Base-by-base conservation (phyloP, 1,140 invertebrate species). In the Probaryconus sp. region DNA sequence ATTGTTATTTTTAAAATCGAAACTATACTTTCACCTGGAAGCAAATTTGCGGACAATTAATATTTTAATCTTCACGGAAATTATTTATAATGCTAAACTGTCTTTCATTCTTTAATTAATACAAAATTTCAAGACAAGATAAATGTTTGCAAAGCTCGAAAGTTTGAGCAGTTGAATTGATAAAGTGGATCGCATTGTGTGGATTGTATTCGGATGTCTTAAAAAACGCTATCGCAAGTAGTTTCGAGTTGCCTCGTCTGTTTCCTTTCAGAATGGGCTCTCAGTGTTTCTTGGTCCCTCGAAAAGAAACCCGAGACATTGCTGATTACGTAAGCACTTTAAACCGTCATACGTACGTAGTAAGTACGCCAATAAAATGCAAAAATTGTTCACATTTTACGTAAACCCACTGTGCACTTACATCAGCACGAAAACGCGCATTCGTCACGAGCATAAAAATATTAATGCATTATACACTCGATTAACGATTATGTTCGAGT, bases 201-300 rank as follows among this genome's bases (percentile, higher is more conserved):
- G 47, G 17, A 9, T 42, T 14, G 42, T 67, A 40, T 24, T 67
- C 28, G 28, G 30, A 51, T 68, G 56, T 58, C 53, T 35, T 21
- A 55, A 58, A 68, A 68, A 68, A 48, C 28, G 50, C 43, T 58
- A 71, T 71, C 50, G 51, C 38, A 24, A 31, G 53, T 42, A 64
- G 69, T 72, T 56, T 64, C 69, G 38, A 50, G 60, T 72, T 64
- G 60, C 60, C 63, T 64, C 60, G 38, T 72, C 51, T 58, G 69
- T 63, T 64, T 72, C 58, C 53, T 58, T 72, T 58, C 69, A 56
- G 43, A 51, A 33, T 24, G 33, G 16, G 24, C 35, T n/a, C 14
- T 53, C 31, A 17, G 5, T 71, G 30, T 58, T 56, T 45, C 60
- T 51, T 21, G 17, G 20, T 37, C 26, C 13, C 38, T 63, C 21